These are phyloP conservation scores for Hoplodrina ambigua DNA, from an alignment of 2,888 invertebrate species.

Conservation along the genomic window DNA sequence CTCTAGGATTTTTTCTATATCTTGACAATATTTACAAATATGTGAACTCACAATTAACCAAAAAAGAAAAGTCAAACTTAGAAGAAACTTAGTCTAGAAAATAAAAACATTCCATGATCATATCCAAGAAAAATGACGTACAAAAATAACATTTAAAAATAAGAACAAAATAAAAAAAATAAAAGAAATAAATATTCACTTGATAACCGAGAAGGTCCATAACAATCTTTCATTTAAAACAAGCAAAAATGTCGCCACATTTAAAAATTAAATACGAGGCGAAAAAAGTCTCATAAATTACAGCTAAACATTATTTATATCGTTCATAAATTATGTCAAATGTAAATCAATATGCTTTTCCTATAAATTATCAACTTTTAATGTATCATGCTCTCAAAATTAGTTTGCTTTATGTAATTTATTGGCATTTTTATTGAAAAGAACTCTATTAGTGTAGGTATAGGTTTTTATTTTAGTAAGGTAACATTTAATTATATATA, in stretches of 20 bases:
- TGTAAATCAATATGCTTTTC: constrained; percentile 55
- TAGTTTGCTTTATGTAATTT: constrained; percentile 51
- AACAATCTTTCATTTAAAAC: constrained; percentile 5
- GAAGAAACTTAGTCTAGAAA: too few species aligned
- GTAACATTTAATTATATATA: constrained; percentile 42
- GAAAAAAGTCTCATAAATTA: constrained; percentile 45
- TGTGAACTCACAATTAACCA: too few species aligned
- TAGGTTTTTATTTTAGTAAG: constrained; percentile 26
- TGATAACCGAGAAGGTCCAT: constrained; percentile 7
- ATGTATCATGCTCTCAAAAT: constrained; percentile 53
- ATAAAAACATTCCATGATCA: too few species aligned
- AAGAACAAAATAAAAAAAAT: too few species aligned
- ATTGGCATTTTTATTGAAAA: constrained; percentile 57
- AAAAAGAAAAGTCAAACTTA: too few species aligned
- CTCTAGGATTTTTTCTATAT: too few species aligned
- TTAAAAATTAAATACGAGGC: constrained; percentile 34
- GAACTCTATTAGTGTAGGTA: constrained; percentile 48
- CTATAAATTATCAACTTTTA: constrained; percentile 40
- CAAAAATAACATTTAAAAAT: too few species aligned
- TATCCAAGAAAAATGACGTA: too few species aligned
- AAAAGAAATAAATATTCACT: background rate
- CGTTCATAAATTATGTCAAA: constrained; percentile 56
- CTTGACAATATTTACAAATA: too few species aligned
- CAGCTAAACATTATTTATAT: constrained; percentile 43
- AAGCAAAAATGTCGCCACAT: constrained; percentile 34